A percentile compares a stretch with the other conserved stretches of the same genome.
phyloP scores from a whole-genome alignment of 2,113 vertebrate genomes.

The Lanius ludovicianus region DNA sequence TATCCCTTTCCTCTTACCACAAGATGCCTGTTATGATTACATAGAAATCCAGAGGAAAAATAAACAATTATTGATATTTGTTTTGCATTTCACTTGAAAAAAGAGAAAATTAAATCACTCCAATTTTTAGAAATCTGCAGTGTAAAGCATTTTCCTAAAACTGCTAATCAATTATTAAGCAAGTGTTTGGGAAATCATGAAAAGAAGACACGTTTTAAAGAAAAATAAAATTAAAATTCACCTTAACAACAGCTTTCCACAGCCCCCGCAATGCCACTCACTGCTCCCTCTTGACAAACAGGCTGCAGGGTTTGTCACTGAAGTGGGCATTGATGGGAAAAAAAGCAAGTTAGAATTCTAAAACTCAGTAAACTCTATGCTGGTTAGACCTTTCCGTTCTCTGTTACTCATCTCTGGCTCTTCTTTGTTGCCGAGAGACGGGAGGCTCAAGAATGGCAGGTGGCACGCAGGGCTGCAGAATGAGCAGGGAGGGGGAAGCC shows the following conservation, averaged over 20 bases:
- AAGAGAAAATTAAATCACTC: background rate
- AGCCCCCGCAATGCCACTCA: background rate
- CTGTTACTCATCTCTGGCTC: background rate
- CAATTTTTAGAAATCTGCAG: background rate
- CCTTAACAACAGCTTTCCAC: background rate
- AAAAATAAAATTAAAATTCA: background rate
- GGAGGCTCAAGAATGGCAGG: accelerated
- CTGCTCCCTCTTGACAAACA: background rate
- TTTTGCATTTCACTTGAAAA: background rate
- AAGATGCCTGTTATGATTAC: background rate
- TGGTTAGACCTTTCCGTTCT: background rate
- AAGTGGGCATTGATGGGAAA: background rate
- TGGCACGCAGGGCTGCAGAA: accelerated
- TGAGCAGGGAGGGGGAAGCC: background rate
- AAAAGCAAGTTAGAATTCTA: background rate
- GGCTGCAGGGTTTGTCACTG: background rate
- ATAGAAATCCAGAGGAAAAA: background rate
- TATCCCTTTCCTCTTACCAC: background rate
- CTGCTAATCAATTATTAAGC: background rate
- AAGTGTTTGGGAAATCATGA: background rate
- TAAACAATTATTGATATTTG: background rate
- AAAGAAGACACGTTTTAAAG: background rate
- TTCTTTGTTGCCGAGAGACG: background rate
- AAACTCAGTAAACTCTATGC: background rate
- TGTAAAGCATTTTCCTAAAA: background rate